Evolutionary conservation across 2,888 invertebrate genomes (phyloP), one percentile per base, ranked within the genome.

Genomic region (Bimastos eiseni): DNA sequence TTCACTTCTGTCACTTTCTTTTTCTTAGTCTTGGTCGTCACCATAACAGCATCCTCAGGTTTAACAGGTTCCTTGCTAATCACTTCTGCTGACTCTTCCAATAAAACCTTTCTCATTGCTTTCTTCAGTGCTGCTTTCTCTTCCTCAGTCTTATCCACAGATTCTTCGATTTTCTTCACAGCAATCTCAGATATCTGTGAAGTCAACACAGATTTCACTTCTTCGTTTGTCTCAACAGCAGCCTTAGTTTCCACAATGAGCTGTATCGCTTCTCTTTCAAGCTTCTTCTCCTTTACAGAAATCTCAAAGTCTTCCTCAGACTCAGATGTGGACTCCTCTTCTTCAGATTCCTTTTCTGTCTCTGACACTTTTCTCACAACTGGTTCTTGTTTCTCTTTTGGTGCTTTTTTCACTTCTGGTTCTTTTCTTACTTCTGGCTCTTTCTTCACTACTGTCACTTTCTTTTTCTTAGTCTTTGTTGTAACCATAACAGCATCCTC

Each of bases 71-170:
- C 13, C 86, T 37, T 86, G 36, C n/a, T 86, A 37, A 86, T 86
- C 19, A 86, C 86, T 17, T 86, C 86, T 34, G 86, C 34, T 34
- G 86, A 86, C 19, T 86, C 86, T 86, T 86, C 86, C 86, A 86
- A 36, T 86, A 86, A 36, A 21, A 86, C 86, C 15, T 86, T 34
- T 37, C 37, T 86, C 36, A 86, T 15, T 33, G n/a, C 37, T 86
- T 37, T 86, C 36, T 86, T 86, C 37, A 86, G 37, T 36, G 86
- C 86, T 24, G 13, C 36, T 86, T 86, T 86, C 37, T 86, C 86
- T 15, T 86, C 86, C 21, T 86, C 86, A 21, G 86, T 86, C 30
- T 86, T 86, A 0, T 86, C 86, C 13, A 86, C 86, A 34, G 86
- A 86, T 86, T 86, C 36, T 36, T 86, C 86, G 36, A 86, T 86